Evolutionary conservation across 2,888 invertebrate genomes (phyloP).

Genomic region (Capitulum mitella): DNA sequence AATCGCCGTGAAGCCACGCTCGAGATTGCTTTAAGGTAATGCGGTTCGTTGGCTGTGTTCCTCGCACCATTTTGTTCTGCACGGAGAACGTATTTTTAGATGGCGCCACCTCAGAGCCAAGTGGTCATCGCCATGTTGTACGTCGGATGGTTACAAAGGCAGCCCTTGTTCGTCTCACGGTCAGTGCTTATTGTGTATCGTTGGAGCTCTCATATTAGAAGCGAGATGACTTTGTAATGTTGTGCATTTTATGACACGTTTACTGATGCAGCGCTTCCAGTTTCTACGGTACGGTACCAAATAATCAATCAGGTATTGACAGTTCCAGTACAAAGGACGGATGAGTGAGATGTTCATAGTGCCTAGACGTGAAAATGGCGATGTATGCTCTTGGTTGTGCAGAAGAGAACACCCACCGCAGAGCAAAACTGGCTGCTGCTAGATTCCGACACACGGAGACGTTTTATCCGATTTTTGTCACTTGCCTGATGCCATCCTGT

Average conservation of each 20-base stretch:
- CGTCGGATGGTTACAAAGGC: no score
- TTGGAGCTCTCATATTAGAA: not conserved
- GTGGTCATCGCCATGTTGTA: no score
- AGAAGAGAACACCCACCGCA: not conserved
- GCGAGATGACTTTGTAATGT: not conserved
- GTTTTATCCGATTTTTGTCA: no score
- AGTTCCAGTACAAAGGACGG: slow-evolving; percentile 10
- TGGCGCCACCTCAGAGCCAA: no score
- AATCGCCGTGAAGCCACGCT: not conserved
- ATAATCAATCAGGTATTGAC: slow-evolving; percentile 18
- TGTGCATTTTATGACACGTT: not conserved
- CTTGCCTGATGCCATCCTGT: not conserved
- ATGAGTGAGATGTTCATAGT: not conserved
- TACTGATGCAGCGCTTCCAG: not conserved
- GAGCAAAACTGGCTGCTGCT: not conserved
- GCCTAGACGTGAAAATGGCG: no score
- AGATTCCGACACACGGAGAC: no score
- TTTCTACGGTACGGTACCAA: slow-evolving; percentile 5
- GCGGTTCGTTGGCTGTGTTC: not conserved
- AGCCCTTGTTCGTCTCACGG: not conserved
- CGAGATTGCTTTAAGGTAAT: not conserved
- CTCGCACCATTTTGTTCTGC: not conserved
- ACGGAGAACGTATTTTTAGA: no score
- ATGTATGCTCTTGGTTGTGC: no score
- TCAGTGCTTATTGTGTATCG: not conserved